phyloP scores from a whole-genome alignment of 2,113 vertebrate genomes.

The Anarhynchus alexandrinus region DNA sequence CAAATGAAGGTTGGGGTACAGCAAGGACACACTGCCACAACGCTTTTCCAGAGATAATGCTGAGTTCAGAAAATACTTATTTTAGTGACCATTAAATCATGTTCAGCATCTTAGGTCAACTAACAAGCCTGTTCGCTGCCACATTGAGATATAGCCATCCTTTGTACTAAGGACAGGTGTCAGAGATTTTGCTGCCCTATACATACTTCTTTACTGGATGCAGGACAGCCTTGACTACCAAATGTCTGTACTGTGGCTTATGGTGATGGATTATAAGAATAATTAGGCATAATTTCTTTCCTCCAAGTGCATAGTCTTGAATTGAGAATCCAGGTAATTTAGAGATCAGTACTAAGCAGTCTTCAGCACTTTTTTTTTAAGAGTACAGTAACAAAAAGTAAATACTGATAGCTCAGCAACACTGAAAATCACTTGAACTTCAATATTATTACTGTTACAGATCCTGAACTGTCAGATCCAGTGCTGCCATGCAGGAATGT shows the following conservation, averaged over 20 bases:
- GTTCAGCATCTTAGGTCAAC: not conserved
- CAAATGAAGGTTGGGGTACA: not conserved
- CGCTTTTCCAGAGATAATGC: not conserved
- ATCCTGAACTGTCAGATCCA: not conserved
- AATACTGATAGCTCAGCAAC: not conserved
- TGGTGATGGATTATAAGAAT: not conserved
- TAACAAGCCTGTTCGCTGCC: not conserved
- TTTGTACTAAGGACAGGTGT: not conserved
- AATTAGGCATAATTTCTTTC: not conserved
- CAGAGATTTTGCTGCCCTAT: not conserved
- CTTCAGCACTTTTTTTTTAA: not conserved
- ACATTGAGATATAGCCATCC: not conserved
- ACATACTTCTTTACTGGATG: not conserved
- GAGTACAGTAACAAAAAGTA: not conserved
- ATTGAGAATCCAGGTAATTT: not conserved
- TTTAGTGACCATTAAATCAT: not conserved
- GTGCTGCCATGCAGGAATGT: not conserved
- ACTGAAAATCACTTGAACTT: not conserved
- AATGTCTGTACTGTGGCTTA: not conserved
- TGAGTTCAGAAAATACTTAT: not conserved
- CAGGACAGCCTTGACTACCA: not conserved
- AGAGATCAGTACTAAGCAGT: not conserved
- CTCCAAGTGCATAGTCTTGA: not conserved
- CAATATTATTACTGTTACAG: not conserved
- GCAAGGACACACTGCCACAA: not conserved